Evolutionary conservation across 2,797 vertebrate species (phyloP), one percentile per base, ranked within the genome.

Genomic region (Girardinus metallicus): DNA sequence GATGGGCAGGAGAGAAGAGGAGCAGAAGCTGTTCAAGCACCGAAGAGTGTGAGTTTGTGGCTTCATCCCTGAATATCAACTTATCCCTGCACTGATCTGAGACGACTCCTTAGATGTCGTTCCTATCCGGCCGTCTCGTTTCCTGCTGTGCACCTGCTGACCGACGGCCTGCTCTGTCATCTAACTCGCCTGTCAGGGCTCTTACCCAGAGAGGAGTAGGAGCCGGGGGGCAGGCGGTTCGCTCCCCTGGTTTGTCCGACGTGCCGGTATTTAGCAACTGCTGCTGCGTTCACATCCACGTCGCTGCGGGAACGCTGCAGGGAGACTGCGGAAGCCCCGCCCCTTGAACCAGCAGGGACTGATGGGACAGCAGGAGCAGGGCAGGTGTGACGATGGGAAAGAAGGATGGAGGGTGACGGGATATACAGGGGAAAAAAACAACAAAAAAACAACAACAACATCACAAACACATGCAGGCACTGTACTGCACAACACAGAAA

Each of bases 251-350:
- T 10, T 92, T 97, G 97, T 3, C 96, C 97, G 1, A 96, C 85
- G 4, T 97, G 96, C 77, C 97, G 97, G 0, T 96, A 96, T 92
- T 99, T 99, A 26, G 98, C 98, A 0, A 97, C 97, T 0, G 98
- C 96, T 0, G 97, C 98, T 31, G 98, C 97, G 0, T 99, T 98
- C 60, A 99, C 98, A 1, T 99, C 98, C 3, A 99, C 98, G 81
- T 99, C 98, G 0, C 98, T 99, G 87, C 98, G 97, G 76, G 98
- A 99, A 15, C 98, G 97, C 86, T 99, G 98, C 89, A 99, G 95
- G 73, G 96, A 95, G 77, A 95, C 96, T 0, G 96, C 93, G 36
- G 96, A 95, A 86, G 88, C 1, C 95, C 94, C 76, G 78, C 87
- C 12, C 93, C 96, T 99, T 91, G 95, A 95, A 89, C 95, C 94